phyloP scores from a whole-genome alignment of 2,888 invertebrate species.

The Dioctria rufipes region DNA sequence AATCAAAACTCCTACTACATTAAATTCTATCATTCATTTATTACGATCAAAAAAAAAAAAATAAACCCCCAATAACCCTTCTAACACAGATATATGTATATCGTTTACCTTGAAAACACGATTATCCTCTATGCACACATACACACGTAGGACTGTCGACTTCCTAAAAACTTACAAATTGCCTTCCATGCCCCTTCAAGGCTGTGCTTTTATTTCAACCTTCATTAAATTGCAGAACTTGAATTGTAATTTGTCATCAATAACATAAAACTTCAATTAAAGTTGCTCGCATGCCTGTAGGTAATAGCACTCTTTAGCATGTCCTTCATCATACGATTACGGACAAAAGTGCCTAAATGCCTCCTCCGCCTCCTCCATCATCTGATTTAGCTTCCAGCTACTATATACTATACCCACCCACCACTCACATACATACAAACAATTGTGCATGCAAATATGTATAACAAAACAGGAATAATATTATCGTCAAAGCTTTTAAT shows the following conservation, averaged over 20 bases:
- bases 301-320: conserved; percentile 42
- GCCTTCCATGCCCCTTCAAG: conserved; percentile 42
- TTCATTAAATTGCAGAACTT: conserved; percentile 44
- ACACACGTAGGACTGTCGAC: background rate
- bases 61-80: background rate
- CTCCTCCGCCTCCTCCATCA: background rate
- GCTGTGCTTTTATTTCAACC: conserved; percentile 35
- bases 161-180: conserved; percentile 39
- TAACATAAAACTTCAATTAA: conserved; percentile 50
- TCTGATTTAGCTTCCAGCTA: background rate
- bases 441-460: background rate
- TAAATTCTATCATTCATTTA: too few species aligned
- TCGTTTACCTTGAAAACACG: conserved; percentile 36
- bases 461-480: background rate
- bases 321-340: conserved; percentile 21
- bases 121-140: conserved; percentile 18
- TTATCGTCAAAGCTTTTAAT: background rate
- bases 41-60: too few species aligned
- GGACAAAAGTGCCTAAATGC: conserved; percentile 27
- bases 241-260: conserved; percentile 49
- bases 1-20: too few species aligned
- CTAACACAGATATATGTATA: background rate
- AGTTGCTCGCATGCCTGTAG: conserved; percentile 40
- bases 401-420: too few species aligned
- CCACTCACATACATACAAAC: too few species aligned